Evolutionary conservation across 2,888 invertebrate genomes (phyloP).

Genomic region (Ormia ochracea): DNA sequence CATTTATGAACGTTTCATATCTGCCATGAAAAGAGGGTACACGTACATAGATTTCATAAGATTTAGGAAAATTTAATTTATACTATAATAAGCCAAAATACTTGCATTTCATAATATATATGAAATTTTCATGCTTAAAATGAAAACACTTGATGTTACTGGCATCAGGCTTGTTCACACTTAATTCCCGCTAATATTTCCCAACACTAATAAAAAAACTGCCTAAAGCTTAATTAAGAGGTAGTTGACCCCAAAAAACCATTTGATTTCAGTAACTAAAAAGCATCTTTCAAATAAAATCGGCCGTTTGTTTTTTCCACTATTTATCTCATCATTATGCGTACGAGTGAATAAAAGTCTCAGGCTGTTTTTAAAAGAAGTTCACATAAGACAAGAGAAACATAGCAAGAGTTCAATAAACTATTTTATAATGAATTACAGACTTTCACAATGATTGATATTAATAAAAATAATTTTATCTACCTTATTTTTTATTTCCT

Average conservation of each 20-base stretch:
- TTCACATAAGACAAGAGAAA: neutral
- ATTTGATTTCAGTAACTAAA: slow-evolving; percentile 1
- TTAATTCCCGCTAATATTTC: neutral
- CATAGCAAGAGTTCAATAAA: slow-evolving; percentile 17
- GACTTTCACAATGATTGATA: slow-evolving; percentile 1
- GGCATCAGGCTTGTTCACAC: neutral
- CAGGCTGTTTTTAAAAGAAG: slow-evolving; percentile 15
- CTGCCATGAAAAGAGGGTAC: too few relatives aligned
- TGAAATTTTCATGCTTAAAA: too few relatives aligned
- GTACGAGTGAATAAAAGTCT: neutral
- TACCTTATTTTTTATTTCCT: neutral
- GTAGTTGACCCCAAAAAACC: slow-evolving; percentile 39
- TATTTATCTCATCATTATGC: neutral
- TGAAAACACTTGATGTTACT: too few relatives aligned
- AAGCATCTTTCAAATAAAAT: neutral
- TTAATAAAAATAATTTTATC: too few relatives aligned
- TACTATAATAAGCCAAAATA: too few relatives aligned
- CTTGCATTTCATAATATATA: too few relatives aligned
- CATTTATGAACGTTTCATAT: too few relatives aligned
- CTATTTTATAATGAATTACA: slow-evolving; percentile 11
- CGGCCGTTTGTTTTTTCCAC: neutral
- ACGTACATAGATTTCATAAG: too few relatives aligned
- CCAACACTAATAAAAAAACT: neutral
- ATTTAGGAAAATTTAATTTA: too few relatives aligned
- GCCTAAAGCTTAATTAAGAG: neutral